These are phyloP conservation scores for Pongo abelii DNA, from an alignment of 2,113 vertebrate genomes.

Conservation along the genomic window DNA sequence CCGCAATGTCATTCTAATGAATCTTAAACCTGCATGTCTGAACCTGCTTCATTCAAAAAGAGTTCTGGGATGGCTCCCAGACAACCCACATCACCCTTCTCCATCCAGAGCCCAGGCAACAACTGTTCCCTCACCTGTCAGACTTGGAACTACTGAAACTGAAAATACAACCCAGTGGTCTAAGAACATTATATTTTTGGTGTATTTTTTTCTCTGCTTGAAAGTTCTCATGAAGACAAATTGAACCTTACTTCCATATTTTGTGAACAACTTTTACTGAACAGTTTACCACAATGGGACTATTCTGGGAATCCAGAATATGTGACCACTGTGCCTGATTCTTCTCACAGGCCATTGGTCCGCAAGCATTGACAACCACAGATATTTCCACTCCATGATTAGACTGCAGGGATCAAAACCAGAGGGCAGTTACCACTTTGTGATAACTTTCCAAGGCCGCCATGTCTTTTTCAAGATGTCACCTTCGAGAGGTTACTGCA, in stretches of 20 bases:
- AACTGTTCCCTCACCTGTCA: background rate
- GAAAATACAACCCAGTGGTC: background rate
- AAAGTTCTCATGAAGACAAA: background rate
- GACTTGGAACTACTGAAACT: background rate
- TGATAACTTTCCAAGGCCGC: background rate
- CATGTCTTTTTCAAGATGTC: background rate
- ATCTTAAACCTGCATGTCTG: background rate
- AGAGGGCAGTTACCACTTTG: background rate
- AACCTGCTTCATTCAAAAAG: slow-evolving; percentile 1
- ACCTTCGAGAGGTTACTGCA: background rate
- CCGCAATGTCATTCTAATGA: background rate
- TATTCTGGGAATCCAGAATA: background rate
- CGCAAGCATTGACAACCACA: background rate
- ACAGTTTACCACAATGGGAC: too few species aligned
- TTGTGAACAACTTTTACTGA: background rate
- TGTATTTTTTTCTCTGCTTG: background rate
- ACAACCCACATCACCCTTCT: background rate
- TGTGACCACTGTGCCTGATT: background rate
- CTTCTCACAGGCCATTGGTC: background rate
- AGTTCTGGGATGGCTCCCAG: background rate
- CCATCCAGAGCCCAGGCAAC: background rate
- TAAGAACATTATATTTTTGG: background rate
- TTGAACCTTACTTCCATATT: background rate
- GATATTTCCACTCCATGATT: background rate
- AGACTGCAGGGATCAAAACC: background rate